A percentile compares a stretch with the other conserved stretches of the same genome.
Evolutionary conservation across 2,888 invertebrate genomes (phyloP).

Genomic region (Achlya flavicornis): DNA sequence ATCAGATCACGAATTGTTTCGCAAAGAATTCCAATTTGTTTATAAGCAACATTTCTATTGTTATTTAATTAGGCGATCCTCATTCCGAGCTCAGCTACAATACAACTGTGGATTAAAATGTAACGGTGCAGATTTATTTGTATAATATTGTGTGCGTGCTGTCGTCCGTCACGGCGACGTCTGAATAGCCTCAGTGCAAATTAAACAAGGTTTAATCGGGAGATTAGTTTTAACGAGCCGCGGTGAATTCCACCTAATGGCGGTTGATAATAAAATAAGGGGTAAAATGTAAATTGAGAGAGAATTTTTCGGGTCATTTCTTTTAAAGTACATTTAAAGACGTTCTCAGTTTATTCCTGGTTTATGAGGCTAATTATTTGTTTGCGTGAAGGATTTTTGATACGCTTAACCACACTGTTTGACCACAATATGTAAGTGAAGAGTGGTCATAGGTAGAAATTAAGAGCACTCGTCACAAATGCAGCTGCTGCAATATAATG

Average conservation of each 20-base stretch:
- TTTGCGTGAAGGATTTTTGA: background rate
- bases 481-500: no score
- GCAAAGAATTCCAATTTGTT: slow-evolving; percentile 3
- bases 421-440: no score
- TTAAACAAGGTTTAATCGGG: slow-evolving; percentile 16
- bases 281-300: slow-evolving; percentile 2
- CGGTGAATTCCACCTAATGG: slow-evolving; percentile 12
- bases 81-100: background rate
- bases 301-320: slow-evolving; percentile 2
- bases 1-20: background rate
- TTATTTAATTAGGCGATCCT: slow-evolving; percentile 4
- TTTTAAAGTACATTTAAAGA: background rate
- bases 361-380: background rate
- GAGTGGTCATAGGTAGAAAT: no score
- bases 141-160: slow-evolving; percentile 1
- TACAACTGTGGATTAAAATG: slow-evolving; percentile 1
- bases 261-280: slow-evolving; percentile 14
- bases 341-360: background rate
- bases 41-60: slow-evolving; percentile 7
- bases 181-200: slow-evolving; percentile 11
- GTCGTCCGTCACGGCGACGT: slow-evolving; percentile 4
- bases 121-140: background rate
- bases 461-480: no score
- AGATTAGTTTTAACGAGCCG: slow-evolving; percentile 16
- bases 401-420: background rate